A percentile compares a stretch with the other conserved stretches of the same genome.
Evolutionary conservation across 2,113 vertebrate species (phyloP).

Genomic region (Lipophrys pholis): DNA sequence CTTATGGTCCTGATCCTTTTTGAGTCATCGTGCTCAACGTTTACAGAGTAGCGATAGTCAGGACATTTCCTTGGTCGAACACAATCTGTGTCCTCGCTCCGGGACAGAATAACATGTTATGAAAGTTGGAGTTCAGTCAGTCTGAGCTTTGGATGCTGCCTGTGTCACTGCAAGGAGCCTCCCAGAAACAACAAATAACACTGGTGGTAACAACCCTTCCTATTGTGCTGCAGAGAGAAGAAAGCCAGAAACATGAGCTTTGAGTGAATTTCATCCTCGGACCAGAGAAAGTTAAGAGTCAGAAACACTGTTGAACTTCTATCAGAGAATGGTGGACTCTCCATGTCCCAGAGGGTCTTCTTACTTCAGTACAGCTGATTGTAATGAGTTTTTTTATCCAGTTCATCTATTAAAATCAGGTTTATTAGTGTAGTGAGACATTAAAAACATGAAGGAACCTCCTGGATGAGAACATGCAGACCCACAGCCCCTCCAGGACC

Average conservation of each 20-base stretch:
- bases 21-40: background rate
- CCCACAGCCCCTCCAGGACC: too few species aligned
- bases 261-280: too few species aligned
- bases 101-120: conserved; percentile 33
- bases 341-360: too few species aligned
- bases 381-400: too few species aligned
- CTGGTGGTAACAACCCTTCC: conserved; percentile 50
- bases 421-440: too few species aligned
- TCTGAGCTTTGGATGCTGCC: conserved; percentile 47
- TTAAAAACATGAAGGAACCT: too few species aligned
- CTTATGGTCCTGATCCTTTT: background rate
- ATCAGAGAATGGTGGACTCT: too few species aligned
- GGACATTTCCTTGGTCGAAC: background rate
- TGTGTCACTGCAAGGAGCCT: conserved; percentile 46
- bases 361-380: too few species aligned
- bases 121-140: conserved; percentile 38
- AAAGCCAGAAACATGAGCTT: background rate
- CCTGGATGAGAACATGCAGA: too few species aligned
- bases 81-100: conserved; percentile 2
- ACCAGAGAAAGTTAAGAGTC: background rate
- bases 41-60: background rate
- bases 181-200: conserved; percentile 69
- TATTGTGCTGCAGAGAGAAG: conserved; percentile 45
- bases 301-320: background rate
- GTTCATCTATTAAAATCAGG: too few species aligned